Conservation (phyloP, 2,797 vertebrate genomes). For the Hyperoplus lanceolatus region DNA sequence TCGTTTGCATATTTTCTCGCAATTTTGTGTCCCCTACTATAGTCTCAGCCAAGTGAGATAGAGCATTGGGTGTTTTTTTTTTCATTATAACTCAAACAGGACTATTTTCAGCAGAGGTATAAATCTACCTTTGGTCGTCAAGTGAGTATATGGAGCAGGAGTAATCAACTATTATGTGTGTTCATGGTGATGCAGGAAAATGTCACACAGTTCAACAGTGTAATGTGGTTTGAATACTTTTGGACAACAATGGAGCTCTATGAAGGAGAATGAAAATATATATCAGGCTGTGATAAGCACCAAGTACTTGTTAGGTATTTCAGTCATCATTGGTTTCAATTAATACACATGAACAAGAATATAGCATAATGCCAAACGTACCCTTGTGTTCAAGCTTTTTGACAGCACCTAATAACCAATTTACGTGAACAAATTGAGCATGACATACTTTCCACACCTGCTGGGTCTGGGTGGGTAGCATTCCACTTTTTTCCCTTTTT, state of each 20-base stretch:
- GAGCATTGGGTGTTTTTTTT: too few relatives aligned
- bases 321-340: too few relatives aligned
- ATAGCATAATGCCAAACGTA: background rate
- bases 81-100: too few relatives aligned
- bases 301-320: background rate
- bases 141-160: too few relatives aligned
- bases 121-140: too few relatives aligned
- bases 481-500: conserved; percentile 11
- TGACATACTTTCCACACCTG: background rate
- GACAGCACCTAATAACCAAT: background rate
- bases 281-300: background rate
- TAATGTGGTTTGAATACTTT: too few relatives aligned
- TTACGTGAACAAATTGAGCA: background rate
- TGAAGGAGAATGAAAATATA: background rate
- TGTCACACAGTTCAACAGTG: background rate
- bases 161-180: background rate
- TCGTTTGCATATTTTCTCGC: too few relatives aligned
- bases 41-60: too few relatives aligned
- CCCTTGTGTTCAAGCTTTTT: background rate
- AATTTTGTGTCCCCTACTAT: too few relatives aligned
- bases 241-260: background rate
- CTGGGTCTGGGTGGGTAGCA: background rate
- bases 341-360: background rate
- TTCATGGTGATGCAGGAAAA: background rate
- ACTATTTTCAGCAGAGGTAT: too few relatives aligned